Evolutionary conservation across 2,888 invertebrate species (phyloP), one percentile per base, ranked within the genome.

Genomic region (Serripes groenlandicus): DNA sequence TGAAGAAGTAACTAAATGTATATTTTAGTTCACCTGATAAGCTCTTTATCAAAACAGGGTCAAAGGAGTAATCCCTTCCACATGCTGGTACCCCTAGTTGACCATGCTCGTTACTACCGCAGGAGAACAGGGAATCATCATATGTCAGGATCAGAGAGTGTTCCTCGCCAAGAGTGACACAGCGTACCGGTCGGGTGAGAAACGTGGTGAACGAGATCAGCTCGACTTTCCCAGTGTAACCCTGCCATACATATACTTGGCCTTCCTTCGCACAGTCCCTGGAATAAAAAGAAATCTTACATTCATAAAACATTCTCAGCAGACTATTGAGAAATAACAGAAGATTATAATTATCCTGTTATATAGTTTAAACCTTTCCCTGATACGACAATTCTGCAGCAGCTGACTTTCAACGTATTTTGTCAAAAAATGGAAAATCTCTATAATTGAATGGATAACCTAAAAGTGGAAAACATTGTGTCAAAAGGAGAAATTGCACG

Each of bases 111-210:
- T 94, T 94, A 78, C 86, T 89, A 0, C 94, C 94, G 79, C 90
- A 92, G 26, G 90, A 88, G 86, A 87, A 94, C 35, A 94, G 90
- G 74, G 88, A 79, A 34, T 91, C 90, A 68, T 90, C 90, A 42
- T 79, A 77, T 5, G 93, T 94, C 32, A 94, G 88, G 77, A 93
- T 92, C 1, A 92, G 87, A 68, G 88, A 90, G 85, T 94, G 94
- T 9, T 90, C 85, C 28, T 73, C 86, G 26, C 94, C 94, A 30
- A 93, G 73, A 3, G 92, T 89, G 30, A 92, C 89, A 62, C 85
- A 88, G 37, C 80, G 82, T 35, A 93, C 85, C 34, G 86, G 85
- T 52, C 85, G 83, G 34, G 78, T 72, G n/a, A 83, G 78, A 68
- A 93, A 90, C 11, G 85, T 71, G 35, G 80, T 87, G 80, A 90